A percentile compares a stretch with the other conserved stretches of the same genome.
phyloP scores from a whole-genome alignment of 2,113 vertebrate species.

The Neotoma lepida region DNA sequence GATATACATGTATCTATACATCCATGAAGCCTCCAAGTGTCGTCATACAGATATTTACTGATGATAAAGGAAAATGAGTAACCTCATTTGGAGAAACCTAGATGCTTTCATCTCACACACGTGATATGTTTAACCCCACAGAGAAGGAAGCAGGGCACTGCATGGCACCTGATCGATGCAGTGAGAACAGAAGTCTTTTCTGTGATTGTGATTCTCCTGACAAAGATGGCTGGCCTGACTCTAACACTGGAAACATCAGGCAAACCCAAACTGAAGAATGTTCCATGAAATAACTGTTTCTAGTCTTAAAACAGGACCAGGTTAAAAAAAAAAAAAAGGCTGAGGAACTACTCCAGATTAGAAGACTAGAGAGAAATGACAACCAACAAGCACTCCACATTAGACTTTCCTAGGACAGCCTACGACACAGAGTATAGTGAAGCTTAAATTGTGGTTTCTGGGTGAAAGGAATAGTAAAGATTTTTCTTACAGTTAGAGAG shows the following conservation, averaged over 20 bases:
- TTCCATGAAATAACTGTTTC: neutral
- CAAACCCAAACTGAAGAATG: neutral
- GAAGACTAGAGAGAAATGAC: neutral
- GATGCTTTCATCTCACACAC: neutral
- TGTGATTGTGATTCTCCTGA: neutral
- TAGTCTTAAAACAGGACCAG: neutral
- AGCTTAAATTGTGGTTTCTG: neutral
- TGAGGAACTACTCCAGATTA: neutral
- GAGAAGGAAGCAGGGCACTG: neutral
- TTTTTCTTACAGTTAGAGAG: neutral
- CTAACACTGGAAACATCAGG: neutral
- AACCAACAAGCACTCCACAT: neutral
- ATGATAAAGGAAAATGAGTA: constrained; percentile 14
- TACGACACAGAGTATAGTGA: neutral
- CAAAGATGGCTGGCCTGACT: neutral
- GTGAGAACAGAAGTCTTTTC: neutral
- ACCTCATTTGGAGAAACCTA: neutral
- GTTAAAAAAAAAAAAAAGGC: neutral
- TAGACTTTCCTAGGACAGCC: neutral
- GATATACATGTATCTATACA: neutral
- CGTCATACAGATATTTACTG: neutral
- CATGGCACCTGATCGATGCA: neutral
- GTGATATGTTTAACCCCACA: neutral
- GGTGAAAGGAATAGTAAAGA: neutral
- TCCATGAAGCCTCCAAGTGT: neutral